Percentiles rank a stretch among this genome's conserved stretches.
These are phyloP conservation scores for Bellardia bayeri DNA, from an alignment of 2,888 invertebrate genomes.

Conservation along the genomic window DNA sequence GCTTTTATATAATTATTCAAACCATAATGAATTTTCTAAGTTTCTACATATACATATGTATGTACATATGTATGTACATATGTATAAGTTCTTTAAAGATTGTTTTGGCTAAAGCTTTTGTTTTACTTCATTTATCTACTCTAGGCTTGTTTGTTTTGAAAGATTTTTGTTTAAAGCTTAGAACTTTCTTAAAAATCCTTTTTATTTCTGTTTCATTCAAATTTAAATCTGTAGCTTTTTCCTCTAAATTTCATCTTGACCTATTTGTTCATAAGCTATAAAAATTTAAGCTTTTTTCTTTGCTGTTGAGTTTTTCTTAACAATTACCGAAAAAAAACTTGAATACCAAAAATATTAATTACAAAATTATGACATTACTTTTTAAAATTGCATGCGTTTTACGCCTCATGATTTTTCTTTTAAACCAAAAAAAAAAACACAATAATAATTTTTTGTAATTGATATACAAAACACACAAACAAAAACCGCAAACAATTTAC, in stretches of 20 bases:
- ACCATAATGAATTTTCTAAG: too few species aligned
- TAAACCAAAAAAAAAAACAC: conserved; percentile 13
- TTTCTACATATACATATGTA: too few species aligned
- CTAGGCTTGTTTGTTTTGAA: too few species aligned
- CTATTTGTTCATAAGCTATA: conserved; percentile 51
- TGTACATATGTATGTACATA: too few species aligned
- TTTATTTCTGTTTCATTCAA: not conserved
- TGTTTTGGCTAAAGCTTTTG: too few species aligned
- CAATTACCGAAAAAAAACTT: conserved; percentile 53
- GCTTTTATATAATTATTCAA: too few species aligned
- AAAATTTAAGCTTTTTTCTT: conserved; percentile 32
- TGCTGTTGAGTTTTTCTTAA: conserved; percentile 27
- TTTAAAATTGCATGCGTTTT: conserved; percentile 80
- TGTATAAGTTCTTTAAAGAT: too few species aligned
- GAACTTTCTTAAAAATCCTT: not conserved
- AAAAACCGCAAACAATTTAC: conserved; percentile 46
- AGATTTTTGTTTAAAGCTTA: too few species aligned
- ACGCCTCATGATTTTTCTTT: conserved; percentile 68
- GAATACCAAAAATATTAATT: conserved; percentile 75
- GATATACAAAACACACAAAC: conserved; percentile 38
- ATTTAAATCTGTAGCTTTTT: not conserved
- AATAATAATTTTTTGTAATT: conserved; percentile 52
- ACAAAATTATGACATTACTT: conserved; percentile 80
- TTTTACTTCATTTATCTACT: too few species aligned
- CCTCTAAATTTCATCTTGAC: conserved; percentile 36